Base-by-base conservation (phyloP, 2,113 vertebrate genomes). In the Heterotis niloticus region DNA sequence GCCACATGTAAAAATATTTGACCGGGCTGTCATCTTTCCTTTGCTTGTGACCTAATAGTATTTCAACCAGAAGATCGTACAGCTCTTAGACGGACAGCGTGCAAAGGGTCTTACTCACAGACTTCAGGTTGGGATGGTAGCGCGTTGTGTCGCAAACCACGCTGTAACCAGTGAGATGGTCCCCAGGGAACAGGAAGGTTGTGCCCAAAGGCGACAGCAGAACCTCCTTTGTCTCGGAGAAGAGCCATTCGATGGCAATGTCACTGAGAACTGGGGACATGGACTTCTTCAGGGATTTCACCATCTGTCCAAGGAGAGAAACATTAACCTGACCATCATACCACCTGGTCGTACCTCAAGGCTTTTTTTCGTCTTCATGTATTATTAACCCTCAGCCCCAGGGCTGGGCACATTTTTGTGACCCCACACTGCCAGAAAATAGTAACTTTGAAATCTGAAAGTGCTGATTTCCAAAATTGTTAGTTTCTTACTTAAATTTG, bases 241-340 rank as follows among this genome's bases (percentile, higher is more conserved):
- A 98, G 67, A 96, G 83, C 98, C 98, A 99, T 64, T 99, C 96
- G 64, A 98, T 94, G 0, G 94, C 93, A 81, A 99, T 94, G 0
- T 99, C 95, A 0, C 94, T 98, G 80, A 99, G 91, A 4, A 94
- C 94, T 0, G 96, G 96, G 0, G 91, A 93, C 96, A 97, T 95
- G 0, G 94, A 95, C 84, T 93, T 97, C 94, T 98, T 98, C 90
- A 99, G 88, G 0, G 93, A 95, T 78, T 91, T 95, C 72, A 99
- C 89, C 95, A 99, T 95, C 98, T 99, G 90, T 60, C 66, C 28
- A 78, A 51, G 70, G 51, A 24, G 5, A 70, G 57, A 2, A 26
- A 75, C 57, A 57, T 23, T 12, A 29, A 62, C 9, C 14, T 60
- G 57, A 29, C 17, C 52, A n/a, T n/a, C 34, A 44, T 44, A 44